Conservation (phyloP, 2,113 vertebrate species). For the Centrocercus urophasianus region DNA sequence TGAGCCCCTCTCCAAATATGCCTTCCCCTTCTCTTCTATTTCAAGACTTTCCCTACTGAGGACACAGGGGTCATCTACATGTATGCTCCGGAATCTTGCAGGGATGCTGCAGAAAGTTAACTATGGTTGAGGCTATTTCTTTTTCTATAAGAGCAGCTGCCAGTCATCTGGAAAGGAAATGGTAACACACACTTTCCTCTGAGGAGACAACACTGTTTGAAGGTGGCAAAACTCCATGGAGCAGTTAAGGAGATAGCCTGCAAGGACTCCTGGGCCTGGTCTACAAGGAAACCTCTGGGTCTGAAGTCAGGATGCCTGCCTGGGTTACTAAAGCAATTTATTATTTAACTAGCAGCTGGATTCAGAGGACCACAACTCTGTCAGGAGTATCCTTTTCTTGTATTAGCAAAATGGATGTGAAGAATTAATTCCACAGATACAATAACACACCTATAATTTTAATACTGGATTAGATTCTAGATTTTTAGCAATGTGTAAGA, state of each 20-base stretch:
- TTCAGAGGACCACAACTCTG: background rate
- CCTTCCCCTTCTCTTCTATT: background rate
- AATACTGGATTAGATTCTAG: background rate
- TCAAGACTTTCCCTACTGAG: background rate
- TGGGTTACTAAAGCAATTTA: background rate
- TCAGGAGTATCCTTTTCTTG: background rate
- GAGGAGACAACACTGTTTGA: background rate
- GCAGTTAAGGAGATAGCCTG: background rate
- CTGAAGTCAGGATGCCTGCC: background rate
- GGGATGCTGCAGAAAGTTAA: background rate
- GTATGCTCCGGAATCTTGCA: background rate
- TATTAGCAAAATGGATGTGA: background rate
- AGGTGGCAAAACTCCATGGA: background rate
- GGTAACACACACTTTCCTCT: background rate
- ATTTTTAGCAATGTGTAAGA: background rate
- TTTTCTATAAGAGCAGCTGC: background rate
- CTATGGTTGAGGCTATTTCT: background rate
- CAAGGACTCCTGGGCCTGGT: background rate
- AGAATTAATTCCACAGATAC: background rate
- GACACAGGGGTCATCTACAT: fast-evolving
- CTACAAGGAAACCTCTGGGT: background rate
- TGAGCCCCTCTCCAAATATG: background rate
- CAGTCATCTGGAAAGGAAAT: background rate
- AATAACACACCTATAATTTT: background rate
- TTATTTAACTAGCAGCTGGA: background rate